Percentiles rank a stretch among this genome's conserved stretches.
phyloP scores from a whole-genome alignment of 2,113 vertebrate genomes.

The Ptychochromis oligacanthus region DNA sequence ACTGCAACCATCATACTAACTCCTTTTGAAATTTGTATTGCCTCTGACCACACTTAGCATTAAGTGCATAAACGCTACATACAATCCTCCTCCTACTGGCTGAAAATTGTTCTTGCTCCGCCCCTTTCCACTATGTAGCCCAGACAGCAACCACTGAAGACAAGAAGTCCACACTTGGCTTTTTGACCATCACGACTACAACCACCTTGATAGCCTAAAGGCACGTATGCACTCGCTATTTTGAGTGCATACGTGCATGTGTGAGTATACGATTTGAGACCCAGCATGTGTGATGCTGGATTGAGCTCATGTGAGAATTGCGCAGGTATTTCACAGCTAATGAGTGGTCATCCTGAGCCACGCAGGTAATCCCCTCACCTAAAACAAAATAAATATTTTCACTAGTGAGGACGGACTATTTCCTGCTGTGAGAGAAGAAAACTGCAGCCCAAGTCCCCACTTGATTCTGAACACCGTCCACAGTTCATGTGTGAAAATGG shows the following conservation, averaged over 20 bases:
- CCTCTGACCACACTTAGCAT: background rate
- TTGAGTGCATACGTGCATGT: no score
- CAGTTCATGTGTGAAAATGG: no score
- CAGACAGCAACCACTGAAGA: background rate
- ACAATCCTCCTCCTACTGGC: background rate
- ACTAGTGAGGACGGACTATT: no score
- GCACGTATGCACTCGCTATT: background rate
- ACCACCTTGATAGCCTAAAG: background rate
- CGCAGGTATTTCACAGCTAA: no score
- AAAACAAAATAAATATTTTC: no score
- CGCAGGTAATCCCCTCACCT: no score
- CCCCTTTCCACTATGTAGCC: background rate
- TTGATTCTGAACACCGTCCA: no score
- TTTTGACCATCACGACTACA: background rate
- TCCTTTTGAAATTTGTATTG: background rate
- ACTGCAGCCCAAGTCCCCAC: no score
- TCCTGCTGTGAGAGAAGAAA: no score
- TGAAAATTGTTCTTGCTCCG: background rate
- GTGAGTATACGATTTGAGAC: background rate
- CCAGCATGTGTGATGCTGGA: background rate
- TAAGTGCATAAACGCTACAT: background rate
- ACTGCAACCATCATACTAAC: background rate
- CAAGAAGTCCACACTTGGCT: no score
- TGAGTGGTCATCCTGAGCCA: no score
- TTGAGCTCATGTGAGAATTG: no score